A percentile compares a stretch with the other conserved stretches of the same genome.
Conservation (phyloP, 2,113 vertebrate genomes). For the Bujurquina vittata region DNA sequence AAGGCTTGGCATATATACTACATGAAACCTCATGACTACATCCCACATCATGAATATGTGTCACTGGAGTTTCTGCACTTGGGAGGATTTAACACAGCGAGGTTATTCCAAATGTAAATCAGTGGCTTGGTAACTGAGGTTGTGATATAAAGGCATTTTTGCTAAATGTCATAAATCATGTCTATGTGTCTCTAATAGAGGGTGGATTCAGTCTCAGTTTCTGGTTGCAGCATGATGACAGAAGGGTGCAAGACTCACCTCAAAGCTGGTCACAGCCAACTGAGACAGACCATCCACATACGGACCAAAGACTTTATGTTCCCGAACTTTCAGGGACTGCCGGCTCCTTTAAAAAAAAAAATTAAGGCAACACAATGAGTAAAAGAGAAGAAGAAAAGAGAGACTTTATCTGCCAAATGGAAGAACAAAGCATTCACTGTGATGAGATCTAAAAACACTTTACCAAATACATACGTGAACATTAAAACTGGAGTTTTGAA, state of each 20-base stretch:
- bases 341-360: conserved; percentile 81
- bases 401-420: background rate
- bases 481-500: background rate
- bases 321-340: conserved; percentile 95
- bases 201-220: background rate
- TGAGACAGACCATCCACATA: conserved; percentile 98
- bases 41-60: conserved; percentile 43
- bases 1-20: conserved; percentile 51
- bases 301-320: conserved; percentile 96
- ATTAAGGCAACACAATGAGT: background rate
- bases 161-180: background rate
- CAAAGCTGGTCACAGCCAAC: conserved; percentile 93
- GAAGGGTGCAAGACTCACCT: conserved; percentile 80
- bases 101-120: conserved; percentile 23
- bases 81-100: conserved; percentile 16
- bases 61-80: conserved; percentile 27
- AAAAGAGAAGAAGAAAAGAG: background rate
- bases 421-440: background rate
- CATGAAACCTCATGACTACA: conserved; percentile 48
- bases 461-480: background rate
- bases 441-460: background rate
- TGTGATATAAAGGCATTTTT: background rate
- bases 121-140: background rate
- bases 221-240: background rate
- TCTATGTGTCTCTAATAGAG: background rate